Evolutionary conservation across 1,140 invertebrate genomes (phyloP), one percentile per base, ranked within the genome.

Genomic region (Andricus grossulariae): DNA sequence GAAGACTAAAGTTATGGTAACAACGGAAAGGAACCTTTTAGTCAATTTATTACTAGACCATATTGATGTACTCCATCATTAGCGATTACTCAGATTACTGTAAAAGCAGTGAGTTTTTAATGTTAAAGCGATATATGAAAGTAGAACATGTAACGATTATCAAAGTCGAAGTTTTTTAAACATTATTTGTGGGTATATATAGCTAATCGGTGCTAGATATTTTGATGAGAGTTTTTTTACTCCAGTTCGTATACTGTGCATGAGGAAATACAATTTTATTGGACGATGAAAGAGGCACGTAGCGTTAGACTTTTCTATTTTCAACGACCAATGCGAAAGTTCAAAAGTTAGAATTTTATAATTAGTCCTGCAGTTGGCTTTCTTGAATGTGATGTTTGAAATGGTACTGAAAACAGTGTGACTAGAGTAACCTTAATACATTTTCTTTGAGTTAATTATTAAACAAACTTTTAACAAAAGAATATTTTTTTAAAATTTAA

Each of bases 11-110:
- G 25, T 6, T 39, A 66, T 66, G 60, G 60, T 66, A 66, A 66
- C 60, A 66, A 66, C 32, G 60, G 45, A 66, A 66, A 39, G 25
- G 60, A 66, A 45, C 25, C 60, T 66, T 66, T 66, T 39, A 66
- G 60, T 66, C 60, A 66, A 66, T 66, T 7, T 66, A 66, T 66
- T 66, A 45, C 4, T 66, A 66, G 60, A 66, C 45, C 32, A 39
- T 66, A 66, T 66, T 66, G 60, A 66, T 66, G 39, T 66, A 66
- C 25, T 66, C 60, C 60, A 66, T 66, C n/a, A 39, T 66, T 66
- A 66, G 60, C 12, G 15, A 66, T 66, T 66, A 39, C 60, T 66
- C 25, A 19, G 19, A 21, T 55, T 45, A 10, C 18, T 55, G 54
- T 19, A 21, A 19, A 66, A 39, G 13, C 25, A 39, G 25, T 66